phyloP scores from a whole-genome alignment of 2,888 invertebrate genomes.

The Dryocosmus kuriphilus region DNA sequence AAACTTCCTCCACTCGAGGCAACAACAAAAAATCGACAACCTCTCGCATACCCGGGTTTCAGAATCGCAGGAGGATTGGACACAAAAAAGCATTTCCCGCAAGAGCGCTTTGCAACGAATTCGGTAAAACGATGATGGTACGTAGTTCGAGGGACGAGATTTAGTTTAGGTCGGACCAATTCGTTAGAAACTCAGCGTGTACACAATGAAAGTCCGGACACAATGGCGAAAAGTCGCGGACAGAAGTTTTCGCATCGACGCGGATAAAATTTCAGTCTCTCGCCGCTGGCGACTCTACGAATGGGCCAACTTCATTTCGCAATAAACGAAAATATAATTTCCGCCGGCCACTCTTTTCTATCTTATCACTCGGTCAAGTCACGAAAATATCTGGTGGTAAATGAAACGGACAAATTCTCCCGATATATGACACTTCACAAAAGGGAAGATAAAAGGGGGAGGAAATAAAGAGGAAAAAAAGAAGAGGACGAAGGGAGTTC shows the following conservation, averaged over 20 bases:
- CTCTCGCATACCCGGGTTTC: neutral
- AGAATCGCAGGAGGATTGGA: neutral
- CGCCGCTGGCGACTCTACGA: conserved; percentile 16
- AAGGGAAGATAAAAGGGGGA: conserved; percentile 22
- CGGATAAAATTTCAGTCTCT: conserved; percentile 18
- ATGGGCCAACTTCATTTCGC: conserved; percentile 35
- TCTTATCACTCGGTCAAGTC: conserved; percentile 19
- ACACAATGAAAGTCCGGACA: conserved; percentile 33
- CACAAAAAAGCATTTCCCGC: conserved; percentile 23
- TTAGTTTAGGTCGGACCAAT: conserved; percentile 35
- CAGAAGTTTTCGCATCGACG: conserved; percentile 39
- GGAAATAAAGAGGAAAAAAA: neutral
- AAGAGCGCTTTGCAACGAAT: conserved; percentile 22
- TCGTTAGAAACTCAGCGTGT: conserved; percentile 40
- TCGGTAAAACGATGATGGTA: conserved; percentile 12
- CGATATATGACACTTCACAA: conserved; percentile 38
- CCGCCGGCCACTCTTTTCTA: conserved; percentile 18
- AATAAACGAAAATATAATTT: conserved; percentile 39
- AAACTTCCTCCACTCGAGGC: neutral
- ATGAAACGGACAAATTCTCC: conserved; percentile 54
- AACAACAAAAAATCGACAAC: conserved; percentile 7
- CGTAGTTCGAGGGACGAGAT: neutral
- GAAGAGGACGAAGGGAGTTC: neutral
- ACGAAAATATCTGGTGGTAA: conserved; percentile 53
- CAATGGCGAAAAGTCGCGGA: conserved; percentile 27